phyloP scores from a whole-genome alignment of 2,113 vertebrate genomes.

The Alexandromys fortis region DNA sequence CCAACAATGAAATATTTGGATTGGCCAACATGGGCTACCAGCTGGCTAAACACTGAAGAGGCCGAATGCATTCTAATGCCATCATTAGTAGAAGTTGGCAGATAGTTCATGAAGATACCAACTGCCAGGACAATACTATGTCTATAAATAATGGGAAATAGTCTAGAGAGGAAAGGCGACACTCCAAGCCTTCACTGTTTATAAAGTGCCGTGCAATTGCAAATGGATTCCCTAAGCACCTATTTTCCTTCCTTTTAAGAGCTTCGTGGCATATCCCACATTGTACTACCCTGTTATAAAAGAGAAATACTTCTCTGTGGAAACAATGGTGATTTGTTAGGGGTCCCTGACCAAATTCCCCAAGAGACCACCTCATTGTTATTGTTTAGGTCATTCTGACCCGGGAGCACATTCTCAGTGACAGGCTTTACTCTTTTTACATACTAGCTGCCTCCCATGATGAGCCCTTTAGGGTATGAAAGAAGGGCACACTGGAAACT shows the following conservation, averaged over 20 bases:
- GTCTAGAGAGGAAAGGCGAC: conserved; percentile 1
- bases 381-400: conserved; percentile 70
- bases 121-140: neutral
- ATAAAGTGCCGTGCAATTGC: conserved; percentile 46
- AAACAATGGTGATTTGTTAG: conserved; percentile 74
- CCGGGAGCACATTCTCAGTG: conserved; percentile 46
- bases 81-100: conserved; percentile 31
- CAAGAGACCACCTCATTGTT: conserved; percentile 63
- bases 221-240: conserved; percentile 47
- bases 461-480: conserved; percentile 59
- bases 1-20: conserved; percentile 64
- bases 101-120: conserved; percentile 24
- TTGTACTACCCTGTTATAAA: conserved; percentile 57
- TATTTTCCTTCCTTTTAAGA: conserved; percentile 52
- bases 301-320: conserved; percentile 56
- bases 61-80: neutral
- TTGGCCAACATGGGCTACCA: conserved; percentile 39
- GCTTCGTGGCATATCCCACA: conserved; percentile 55
- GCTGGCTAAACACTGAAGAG: conserved; percentile 64
- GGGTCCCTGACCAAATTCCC: conserved; percentile 52
- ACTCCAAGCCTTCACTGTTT: conserved; percentile 47
- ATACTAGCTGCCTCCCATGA: conserved; percentile 57
- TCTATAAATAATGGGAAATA: conserved; percentile 39
- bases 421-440: conserved; percentile 57
- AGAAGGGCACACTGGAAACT: conserved; percentile 62